Evolutionary conservation across 2,797 vertebrate species (phyloP), one percentile per base, ranked within the genome.

Genomic region (Periophthalmus magnuspinnatus): DNA sequence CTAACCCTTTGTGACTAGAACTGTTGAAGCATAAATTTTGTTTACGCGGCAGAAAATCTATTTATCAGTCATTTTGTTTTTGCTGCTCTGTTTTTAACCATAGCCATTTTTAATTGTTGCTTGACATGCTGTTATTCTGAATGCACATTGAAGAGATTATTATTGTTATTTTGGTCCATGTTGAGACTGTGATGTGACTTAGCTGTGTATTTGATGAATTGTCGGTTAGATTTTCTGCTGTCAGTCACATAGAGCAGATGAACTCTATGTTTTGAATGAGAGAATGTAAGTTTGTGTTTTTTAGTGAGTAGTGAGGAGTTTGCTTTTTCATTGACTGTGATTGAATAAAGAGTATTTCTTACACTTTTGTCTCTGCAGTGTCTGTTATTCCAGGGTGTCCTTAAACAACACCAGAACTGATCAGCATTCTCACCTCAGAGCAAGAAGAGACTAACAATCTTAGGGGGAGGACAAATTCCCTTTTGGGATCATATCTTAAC

Each of bases 261-360:
- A 67, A 7, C n/a, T 75, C 75, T 73, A 69, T 76, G 69, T 77
- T 60, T 55, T 65, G 67, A 83, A 33, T 52, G 65, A 64, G 22
- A 77, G 65, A 56, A 56, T 74, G 33, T 55, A 65, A 13, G 60
- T 63, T 33, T 74, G 59, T 75, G 74, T 84, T 89, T 86, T 87
- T 76, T 65, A 77, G 72, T 48, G 67, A 64, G 68, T 71, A 55
- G 50, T 48, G 66, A 58, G 10, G 57, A 57, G 68, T 80, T 62
- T 79, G 45, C 28, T 81, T 83, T 82, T 80, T 68, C 56, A 84
- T 65, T 80, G 56, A 75, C 71, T 83, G 83, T 90, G 79, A 74
- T 67, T 88, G 65, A 85, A 86, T 90, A 86, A 90, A 68, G 57
- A 47, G 64, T 76, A 54, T 89, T 86, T 89, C 75, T 72, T 81